phyloP scores from a whole-genome alignment of 2,113 vertebrate genomes.

The Cercocebus atys region DNA sequence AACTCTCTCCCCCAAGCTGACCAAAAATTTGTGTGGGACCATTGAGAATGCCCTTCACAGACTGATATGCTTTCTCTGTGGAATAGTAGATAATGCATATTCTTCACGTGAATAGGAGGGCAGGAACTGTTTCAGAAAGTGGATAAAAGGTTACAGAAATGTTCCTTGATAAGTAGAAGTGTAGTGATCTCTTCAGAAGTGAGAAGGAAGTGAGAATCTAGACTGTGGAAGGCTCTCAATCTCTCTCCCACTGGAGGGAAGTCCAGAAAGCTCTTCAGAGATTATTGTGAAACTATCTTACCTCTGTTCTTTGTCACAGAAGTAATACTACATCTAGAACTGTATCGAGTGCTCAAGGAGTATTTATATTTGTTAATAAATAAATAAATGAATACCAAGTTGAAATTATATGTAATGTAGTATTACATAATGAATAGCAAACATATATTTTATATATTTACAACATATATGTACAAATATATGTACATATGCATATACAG shows the following conservation, averaged over 20 bases:
- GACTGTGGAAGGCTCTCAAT: neutral
- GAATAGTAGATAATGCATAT: neutral
- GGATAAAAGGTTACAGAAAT: neutral
- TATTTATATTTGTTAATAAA: neutral
- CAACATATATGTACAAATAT: neutral
- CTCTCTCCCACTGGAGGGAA: neutral
- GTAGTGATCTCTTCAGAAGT: neutral
- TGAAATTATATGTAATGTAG: neutral
- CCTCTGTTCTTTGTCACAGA: neutral
- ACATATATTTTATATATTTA: neutral
- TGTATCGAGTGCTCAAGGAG: neutral
- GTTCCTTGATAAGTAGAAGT: neutral
- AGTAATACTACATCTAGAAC: neutral
- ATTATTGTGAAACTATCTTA: neutral
- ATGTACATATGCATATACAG: neutral
- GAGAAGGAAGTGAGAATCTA: neutral
- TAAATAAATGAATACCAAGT: neutral
- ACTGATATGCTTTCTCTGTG: neutral
- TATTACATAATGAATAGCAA: too few relatives aligned
- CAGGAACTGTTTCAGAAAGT: neutral
- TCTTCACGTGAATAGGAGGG: neutral
- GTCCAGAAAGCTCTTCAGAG: neutral
- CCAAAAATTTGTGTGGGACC: neutral
- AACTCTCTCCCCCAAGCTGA: neutral
- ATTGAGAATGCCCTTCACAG: neutral